These are phyloP conservation scores for Papilio elwesi DNA, from an alignment of 2,888 invertebrate species.

Conservation along the genomic window DNA sequence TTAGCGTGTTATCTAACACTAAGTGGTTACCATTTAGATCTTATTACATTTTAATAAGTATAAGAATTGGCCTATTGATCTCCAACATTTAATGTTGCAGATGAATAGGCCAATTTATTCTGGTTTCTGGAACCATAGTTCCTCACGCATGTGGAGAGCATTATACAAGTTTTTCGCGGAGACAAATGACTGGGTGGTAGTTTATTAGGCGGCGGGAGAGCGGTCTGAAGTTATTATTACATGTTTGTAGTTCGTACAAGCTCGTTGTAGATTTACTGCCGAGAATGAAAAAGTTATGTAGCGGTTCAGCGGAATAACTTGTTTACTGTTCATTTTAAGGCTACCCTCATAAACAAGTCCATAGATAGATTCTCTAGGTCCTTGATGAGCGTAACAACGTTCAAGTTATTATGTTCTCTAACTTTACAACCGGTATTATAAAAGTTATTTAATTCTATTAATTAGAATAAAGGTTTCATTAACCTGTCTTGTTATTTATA, in stretches of 20 bases:
- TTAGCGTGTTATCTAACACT: too few relatives aligned
- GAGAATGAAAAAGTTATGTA: slow-evolving; percentile 36
- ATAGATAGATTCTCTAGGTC: not conserved
- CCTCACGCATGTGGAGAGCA: not conserved
- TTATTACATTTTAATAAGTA: too few relatives aligned
- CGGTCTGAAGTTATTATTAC: slow-evolving; percentile 39
- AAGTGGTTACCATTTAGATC: too few relatives aligned
- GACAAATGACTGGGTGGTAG: slow-evolving; percentile 22
- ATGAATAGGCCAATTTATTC: not conserved
- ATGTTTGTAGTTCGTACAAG: slow-evolving; percentile 38
- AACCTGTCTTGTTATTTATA: too few relatives aligned
- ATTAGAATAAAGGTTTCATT: too few relatives aligned
- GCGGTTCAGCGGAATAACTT: slow-evolving; percentile 18
- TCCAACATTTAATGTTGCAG: too few relatives aligned
- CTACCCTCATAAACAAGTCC: slow-evolving; percentile 31
- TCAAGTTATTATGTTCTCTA: not conserved
- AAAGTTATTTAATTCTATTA: too few relatives aligned
- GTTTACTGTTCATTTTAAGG: slow-evolving; percentile 26
- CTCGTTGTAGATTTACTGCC: slow-evolving; percentile 37
- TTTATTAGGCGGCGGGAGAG: slow-evolving; percentile 35
- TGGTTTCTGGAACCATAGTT: not conserved
- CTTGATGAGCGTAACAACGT: not conserved
- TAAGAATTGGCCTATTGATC: too few relatives aligned
- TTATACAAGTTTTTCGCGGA: slow-evolving; percentile 22
- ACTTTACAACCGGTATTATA: too few relatives aligned